phyloP scores from a whole-genome alignment of 2,888 invertebrate genomes.

The Caradrina kadenii region DNA sequence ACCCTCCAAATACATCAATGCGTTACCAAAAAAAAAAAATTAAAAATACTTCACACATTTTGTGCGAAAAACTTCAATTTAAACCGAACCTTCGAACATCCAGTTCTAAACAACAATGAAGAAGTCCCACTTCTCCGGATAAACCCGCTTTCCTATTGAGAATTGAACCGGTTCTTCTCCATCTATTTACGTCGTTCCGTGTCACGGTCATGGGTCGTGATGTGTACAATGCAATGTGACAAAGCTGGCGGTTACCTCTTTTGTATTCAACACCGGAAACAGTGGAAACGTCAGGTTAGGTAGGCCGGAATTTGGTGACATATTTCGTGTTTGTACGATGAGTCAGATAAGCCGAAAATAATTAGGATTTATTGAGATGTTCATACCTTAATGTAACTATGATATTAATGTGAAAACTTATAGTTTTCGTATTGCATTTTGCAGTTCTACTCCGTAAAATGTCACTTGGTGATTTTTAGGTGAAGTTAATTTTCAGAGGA shows the following conservation, averaged over 20 bases:
- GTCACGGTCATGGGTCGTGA: conserved; percentile 66
- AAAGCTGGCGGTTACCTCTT: conserved; percentile 21
- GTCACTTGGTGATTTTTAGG: no score
- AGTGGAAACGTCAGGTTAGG: conserved; percentile 38
- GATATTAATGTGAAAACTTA: no score
- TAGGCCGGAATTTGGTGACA: conserved; percentile 43
- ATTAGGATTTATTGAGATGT: background rate
- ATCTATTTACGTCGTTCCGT: conserved; percentile 26
- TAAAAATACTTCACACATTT: background rate
- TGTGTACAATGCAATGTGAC: conserved; percentile 20
- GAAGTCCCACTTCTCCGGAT: background rate
- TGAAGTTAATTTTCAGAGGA: no score
- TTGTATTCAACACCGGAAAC: conserved; percentile 45
- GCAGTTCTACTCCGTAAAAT: no score
- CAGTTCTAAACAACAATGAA: conserved; percentile 7
- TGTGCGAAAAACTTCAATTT: conserved; percentile 5
- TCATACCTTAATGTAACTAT: no score
- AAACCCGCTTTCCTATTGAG: conserved; percentile 13
- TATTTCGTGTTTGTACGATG: conserved; percentile 30
- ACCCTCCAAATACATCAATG: background rate
- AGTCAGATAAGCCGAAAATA: conserved; percentile 37
- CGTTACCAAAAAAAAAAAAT: background rate
- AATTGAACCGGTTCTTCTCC: conserved; percentile 46
- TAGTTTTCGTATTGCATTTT: no score
- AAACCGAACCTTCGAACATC: background rate